Evolutionary conservation across 2,113 vertebrate species (phyloP), one percentile per base, ranked within the genome.

Genomic region (Toxotes chatareus): DNA sequence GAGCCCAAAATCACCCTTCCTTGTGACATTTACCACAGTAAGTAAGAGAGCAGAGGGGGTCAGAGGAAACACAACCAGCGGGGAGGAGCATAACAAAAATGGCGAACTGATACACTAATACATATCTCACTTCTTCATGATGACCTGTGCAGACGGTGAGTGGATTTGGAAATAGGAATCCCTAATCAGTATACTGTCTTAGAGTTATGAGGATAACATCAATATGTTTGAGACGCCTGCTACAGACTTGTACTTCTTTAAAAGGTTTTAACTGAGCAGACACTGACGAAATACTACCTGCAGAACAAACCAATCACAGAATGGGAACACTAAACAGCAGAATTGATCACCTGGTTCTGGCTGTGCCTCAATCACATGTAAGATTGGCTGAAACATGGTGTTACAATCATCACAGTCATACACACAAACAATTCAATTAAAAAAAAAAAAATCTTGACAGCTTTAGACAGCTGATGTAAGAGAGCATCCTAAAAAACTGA

Each of bases 11-110:
- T 89, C 88, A 81, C 73, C 86, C 77, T 90, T 85, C 80, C 62
- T 76, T 42, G 7, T 93, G 87, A 91, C 88, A 93, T 92, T 91
- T 91, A 86, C 80, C 83, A 85, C 44, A 77, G 85, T 83, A 85
- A 93, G 78, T 70, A 87, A 90, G 85, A 83, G 73, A 86, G 71
- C 71, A 86, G 62, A 73, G 76, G 44, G 61, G 76, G 79, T 84
- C 78, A 83, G 44, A 82, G 65, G 64, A 86, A 86, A 78, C 64
- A 82, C 79, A 89, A 89, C 78, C 74, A 86, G 75, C 71, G 80
- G 79, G 63, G 75, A 87, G 83, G 69, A 82, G 81, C 51, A 31
- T 13, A 71, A 77, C 63, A 83, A 77, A 92, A 86, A 85, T 73
- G 44, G 36, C 74, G 79, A 73, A 80, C 63, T 65, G 76, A 82